Evolutionary conservation across 2,797 vertebrate species (phyloP).

Genomic region (Gymnopithys bicolor): DNA sequence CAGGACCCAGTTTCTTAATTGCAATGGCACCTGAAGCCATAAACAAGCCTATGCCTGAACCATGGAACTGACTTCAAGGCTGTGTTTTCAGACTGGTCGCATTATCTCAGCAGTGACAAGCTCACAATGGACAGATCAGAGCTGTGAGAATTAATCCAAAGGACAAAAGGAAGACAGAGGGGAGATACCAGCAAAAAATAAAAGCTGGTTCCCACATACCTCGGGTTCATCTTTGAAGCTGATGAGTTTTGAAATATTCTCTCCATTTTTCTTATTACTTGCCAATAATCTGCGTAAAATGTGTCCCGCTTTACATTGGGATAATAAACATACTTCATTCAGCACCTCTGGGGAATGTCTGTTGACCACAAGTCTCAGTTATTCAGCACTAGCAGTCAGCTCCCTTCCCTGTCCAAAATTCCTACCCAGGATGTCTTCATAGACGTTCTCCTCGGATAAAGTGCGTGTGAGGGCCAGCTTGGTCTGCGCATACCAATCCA

Average conservation of each 20-base stretch:
- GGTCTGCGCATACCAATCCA: conserved; percentile 93
- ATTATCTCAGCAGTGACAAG: neutral
- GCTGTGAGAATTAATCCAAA: neutral
- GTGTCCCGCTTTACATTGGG: neutral
- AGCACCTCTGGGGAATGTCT: neutral
- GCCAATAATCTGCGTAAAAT: neutral
- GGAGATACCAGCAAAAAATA: neutral
- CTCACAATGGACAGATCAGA: neutral
- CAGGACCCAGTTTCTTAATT: neutral
- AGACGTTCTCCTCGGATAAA: conserved; percentile 98
- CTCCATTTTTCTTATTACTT: neutral
- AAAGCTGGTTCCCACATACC: neutral
- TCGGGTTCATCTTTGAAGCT: conserved; percentile 24
- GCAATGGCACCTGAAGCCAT: neutral
- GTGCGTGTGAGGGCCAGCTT: conserved; percentile 92
- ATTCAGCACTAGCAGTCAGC: neutral
- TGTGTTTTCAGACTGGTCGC: neutral
- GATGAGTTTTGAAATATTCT: neutral
- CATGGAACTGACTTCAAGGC: neutral
- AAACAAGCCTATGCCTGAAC: neutral
- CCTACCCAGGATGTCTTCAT: conserved; percentile 96
- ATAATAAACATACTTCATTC: neutral
- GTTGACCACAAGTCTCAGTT: neutral
- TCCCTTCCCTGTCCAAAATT: neutral
- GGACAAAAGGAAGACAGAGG: neutral